phyloP scores from a whole-genome alignment of 2,888 invertebrate species.

The Lottia scabra region DNA sequence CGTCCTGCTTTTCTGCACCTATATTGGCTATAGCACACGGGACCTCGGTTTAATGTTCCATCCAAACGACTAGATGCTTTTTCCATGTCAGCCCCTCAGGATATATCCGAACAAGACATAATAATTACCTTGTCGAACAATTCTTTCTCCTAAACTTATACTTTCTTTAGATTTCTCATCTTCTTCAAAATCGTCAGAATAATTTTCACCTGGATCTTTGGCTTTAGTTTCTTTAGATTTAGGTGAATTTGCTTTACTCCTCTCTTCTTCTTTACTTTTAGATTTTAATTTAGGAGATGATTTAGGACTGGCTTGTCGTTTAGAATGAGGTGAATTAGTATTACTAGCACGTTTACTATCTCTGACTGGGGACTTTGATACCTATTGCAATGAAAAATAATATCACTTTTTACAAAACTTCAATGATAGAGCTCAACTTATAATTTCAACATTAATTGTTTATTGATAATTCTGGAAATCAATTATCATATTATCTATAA shows the following conservation, averaged over 20 bases:
- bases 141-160: constrained; percentile 44
- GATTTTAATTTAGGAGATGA: constrained; percentile 30
- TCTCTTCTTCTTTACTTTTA: constrained; percentile 21
- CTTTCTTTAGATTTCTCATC: constrained; percentile 51
- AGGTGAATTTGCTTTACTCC: constrained; percentile 13
- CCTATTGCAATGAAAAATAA: constrained; percentile 23
- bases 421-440: too few relatives aligned
- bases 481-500: too few relatives aligned
- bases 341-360: constrained; percentile 16
- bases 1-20: too few relatives aligned
- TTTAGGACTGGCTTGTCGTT: constrained; percentile 27
- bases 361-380: constrained; percentile 43
- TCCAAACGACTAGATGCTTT: too few relatives aligned
- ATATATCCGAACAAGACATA: not conserved
- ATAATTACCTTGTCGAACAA: not conserved
- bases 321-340: constrained; percentile 14
- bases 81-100: too few relatives aligned
- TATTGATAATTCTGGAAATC: too few relatives aligned
- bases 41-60: too few relatives aligned
- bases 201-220: constrained; percentile 30
- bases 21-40: too few relatives aligned
- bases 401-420: too few relatives aligned
- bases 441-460: too few relatives aligned
- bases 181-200: constrained; percentile 55
- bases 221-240: constrained; percentile 20